Evolutionary conservation across 2,113 vertebrate genomes (phyloP).

Genomic region (Erythrocercus mccallii): DNA sequence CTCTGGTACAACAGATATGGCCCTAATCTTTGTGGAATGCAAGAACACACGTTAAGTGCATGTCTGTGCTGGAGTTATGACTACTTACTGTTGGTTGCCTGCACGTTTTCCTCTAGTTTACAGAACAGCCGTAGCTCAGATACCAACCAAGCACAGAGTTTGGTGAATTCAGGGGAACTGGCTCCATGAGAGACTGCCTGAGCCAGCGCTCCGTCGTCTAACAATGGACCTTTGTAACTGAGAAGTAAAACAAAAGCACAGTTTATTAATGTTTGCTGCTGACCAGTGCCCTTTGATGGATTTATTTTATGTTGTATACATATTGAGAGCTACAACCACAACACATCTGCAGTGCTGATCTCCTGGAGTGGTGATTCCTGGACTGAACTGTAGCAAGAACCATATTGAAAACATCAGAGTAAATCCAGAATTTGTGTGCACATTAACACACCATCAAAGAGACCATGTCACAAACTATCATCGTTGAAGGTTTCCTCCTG

Average conservation of each 20-base stretch:
- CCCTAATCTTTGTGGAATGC: neutral
- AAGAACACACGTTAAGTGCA: neutral
- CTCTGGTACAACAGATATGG: neutral
- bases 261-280: neutral
- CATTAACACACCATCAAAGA: neutral
- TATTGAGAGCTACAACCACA: neutral
- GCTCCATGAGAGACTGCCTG: slow-evolving; percentile 82
- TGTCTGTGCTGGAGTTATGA: neutral
- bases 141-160: slow-evolving; percentile 93
- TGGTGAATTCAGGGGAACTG: slow-evolving; percentile 91
- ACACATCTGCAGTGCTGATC: neutral
- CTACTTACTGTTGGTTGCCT: slow-evolving; percentile 94
- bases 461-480: neutral
- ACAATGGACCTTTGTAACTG: slow-evolving; percentile 94
- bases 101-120: slow-evolving; percentile 93
- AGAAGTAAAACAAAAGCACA: slow-evolving; percentile 36
- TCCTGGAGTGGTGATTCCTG: neutral
- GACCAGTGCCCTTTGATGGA: neutral
- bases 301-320: neutral
- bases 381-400: neutral
- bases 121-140: slow-evolving; percentile 89
- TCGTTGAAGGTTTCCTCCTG: neutral
- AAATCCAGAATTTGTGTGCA: neutral
- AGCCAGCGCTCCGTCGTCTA: slow-evolving; percentile 89
- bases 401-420: neutral